Base-by-base conservation (phyloP, 2,888 invertebrate genomes). In the Tetragonula carbonaria region DNA sequence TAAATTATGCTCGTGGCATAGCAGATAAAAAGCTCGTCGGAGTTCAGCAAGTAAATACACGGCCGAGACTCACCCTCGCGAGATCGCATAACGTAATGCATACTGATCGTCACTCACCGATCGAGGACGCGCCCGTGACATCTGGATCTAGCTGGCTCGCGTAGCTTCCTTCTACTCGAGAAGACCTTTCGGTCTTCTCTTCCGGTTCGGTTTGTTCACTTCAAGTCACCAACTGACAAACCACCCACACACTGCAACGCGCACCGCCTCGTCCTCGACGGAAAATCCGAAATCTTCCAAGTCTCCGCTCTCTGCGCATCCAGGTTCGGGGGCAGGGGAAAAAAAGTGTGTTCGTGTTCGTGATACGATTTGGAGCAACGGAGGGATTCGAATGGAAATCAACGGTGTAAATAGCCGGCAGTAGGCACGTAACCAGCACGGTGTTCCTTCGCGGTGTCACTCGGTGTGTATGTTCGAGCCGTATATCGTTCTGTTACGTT, bases 161-260 rank as follows among this genome's bases (percentile, higher is more conserved):
- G 65, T 65, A 33, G 11, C 71, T 66, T 70, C 57, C 80, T 68
- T 23, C 70, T 23, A 23, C 38, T 18, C 72, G 59, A n/a, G 83
- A 2, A 28, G 38, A 66, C 59, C 72, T 45, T 23, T 38, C 66
- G 76, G 57, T 73, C 50, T 53, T 62, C 55, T 73, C 21, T 70
- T 67, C 23, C 59, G 50, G 59, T 70, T 51, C 28, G 74, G 57
- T 28, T 28, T 80, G 78, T 85, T 81, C 87, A 86, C 89, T 85
- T 80, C 74, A 59, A 87, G 89, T 87, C 89, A 89, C 86, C 84
- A 89, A 88, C 88, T 84, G 88, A 89, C 85, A 90, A 84, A 87
- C 79, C 87, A 89, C 88, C 82, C 87, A 83, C 86, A 80, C 90
- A 89, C 90, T 84, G 73, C 57, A 53, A 59, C 76, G 74, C 71